Evolutionary conservation across 2,797 vertebrate species (phyloP), one percentile per base, ranked within the genome.

Genomic region (Betta splendens): DNA sequence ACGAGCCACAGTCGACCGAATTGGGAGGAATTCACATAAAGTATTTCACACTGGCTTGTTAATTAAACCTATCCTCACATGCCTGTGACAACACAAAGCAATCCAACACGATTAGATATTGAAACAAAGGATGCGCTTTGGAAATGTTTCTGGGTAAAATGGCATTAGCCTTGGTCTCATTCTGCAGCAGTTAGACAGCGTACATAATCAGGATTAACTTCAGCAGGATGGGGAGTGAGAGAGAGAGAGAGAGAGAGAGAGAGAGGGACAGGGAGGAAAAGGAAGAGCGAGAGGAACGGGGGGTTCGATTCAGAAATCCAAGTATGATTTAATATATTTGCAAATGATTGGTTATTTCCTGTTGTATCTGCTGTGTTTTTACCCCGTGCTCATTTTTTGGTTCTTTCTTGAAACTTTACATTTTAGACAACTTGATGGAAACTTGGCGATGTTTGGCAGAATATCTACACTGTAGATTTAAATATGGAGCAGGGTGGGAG

Each of bases 131-230:
- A 39, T 9, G 12, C 54, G 75, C 75, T 68, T 76, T 75, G 65
- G 76, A 85, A 90, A 78, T 65, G 51, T 74, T 76, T 85, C 70
- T 77, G 78, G 54, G 62, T 79, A 77, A 86, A 89, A 89, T 83
- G 77, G 57, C 40, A 84, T 89, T 85, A 85, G 74, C 38, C 42
- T 45, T 59, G 64, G 61, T 79, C 62, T 80, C 75, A 79, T 89
- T 87, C 76, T 81, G 80, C 74, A 77, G 51, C 73, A 75, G 64
- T 85, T 81, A 83, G 70, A 75, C 57, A 52, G 72, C 53, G 44
- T 83, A 78, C 79, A 85, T 88, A 90, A 90, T 89, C 77, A 64
- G 86, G 89, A 91, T 90, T 87, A 90, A 86, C 85, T 87, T 81
- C 61, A 76, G 77, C 63, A 49, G 71, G 70, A 82, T 65, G 70